A percentile compares a stretch with the other conserved stretches of the same genome.
Conservation (phyloP, 1,140 invertebrate genomes). For the Papilio machaon region DNA sequence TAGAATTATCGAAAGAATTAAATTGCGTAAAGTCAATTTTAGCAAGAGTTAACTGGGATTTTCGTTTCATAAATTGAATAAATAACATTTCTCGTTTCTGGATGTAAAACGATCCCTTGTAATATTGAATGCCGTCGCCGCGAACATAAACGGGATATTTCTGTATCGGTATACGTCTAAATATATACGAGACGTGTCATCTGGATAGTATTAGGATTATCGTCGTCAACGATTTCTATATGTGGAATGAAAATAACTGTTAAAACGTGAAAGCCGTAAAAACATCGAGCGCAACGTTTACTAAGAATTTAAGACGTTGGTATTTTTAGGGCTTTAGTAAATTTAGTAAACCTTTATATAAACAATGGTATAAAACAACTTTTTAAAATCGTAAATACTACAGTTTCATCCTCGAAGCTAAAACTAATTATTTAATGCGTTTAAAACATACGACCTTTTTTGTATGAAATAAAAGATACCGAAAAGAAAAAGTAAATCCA, state of each 20-base stretch:
- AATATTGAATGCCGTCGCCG: background rate
- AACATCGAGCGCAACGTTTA: background rate
- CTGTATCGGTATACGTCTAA: conserved; percentile 10
- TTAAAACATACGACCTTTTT: background rate
- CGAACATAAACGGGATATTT: conserved; percentile 28
- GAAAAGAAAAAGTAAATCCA: background rate
- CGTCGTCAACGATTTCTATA: conserved; percentile 16
- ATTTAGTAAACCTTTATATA: background rate
- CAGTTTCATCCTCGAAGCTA: no score
- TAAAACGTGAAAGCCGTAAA: conserved; percentile 1
- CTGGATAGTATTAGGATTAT: conserved; percentile 29
- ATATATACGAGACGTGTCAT: conserved; percentile 30
- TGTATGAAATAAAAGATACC: background rate
- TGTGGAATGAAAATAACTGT: conserved; percentile 10
- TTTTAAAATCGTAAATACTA: background rate
- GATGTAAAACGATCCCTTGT: background rate
- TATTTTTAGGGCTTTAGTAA: background rate
- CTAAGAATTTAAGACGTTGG: background rate
- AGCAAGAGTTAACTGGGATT: background rate
- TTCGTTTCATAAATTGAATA: background rate
- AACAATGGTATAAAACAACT: background rate
- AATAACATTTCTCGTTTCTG: background rate
- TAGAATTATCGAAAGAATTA: background rate
- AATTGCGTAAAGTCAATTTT: background rate
- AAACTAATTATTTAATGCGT: no score